phyloP scores from a whole-genome alignment of 2,888 invertebrate genomes.

The Thera britannica region DNA sequence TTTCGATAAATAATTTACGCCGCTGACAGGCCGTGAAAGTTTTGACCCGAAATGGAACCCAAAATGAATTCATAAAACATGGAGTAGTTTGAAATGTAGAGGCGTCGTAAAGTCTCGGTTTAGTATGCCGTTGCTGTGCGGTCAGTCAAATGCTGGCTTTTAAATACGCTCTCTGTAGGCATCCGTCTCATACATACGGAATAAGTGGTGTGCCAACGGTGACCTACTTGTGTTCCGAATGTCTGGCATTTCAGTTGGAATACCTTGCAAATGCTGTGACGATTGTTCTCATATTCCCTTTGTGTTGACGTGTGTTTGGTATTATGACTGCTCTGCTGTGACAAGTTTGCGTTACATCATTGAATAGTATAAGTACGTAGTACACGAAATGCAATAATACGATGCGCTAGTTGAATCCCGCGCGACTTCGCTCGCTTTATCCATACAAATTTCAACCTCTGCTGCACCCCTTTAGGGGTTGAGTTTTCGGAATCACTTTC shows the following conservation, averaged over 20 bases:
- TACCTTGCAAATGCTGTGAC: constrained; percentile 39
- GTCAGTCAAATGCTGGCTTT: constrained; percentile 72
- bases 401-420: too few species aligned
- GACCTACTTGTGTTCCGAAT: constrained; percentile 55
- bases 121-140: constrained; percentile 61
- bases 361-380: too few species aligned
- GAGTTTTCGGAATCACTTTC: too few species aligned
- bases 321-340: constrained; percentile 8
- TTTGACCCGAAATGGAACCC: constrained; percentile 20
- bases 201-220: constrained; percentile 58
- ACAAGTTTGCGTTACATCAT: neutral
- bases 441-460: too few species aligned
- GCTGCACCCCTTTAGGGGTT: too few species aligned
- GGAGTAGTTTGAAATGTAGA: constrained; percentile 38
- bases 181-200: constrained; percentile 76
- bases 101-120: constrained; percentile 49
- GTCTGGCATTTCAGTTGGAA: constrained; percentile 39
- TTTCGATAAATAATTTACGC: constrained; percentile 14
- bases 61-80: constrained; percentile 37
- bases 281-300: constrained; percentile 43
- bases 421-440: too few species aligned
- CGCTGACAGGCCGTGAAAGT: constrained; percentile 21
- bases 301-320: constrained; percentile 28
- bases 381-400: too few species aligned
- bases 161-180: constrained; percentile 67